Conservation (phyloP, 2,797 vertebrate species). For the Columba guinea region DNA sequence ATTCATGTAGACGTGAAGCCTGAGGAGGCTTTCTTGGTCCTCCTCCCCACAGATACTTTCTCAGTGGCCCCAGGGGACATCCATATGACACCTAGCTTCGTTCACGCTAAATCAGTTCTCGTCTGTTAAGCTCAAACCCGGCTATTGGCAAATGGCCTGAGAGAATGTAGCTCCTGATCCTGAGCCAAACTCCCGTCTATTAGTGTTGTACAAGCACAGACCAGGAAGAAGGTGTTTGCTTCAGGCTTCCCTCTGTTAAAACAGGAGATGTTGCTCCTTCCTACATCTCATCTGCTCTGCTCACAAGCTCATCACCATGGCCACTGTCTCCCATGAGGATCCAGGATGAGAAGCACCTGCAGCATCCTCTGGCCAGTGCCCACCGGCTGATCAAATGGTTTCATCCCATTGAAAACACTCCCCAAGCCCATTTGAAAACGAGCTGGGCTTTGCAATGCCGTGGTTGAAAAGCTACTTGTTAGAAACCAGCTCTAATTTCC, state of each 20-base stretch:
- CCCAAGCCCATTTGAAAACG: not conserved
- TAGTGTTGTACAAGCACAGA: not conserved
- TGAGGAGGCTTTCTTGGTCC: not conserved
- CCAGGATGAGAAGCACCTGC: not conserved
- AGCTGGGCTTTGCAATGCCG: not conserved
- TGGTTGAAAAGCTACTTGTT: not conserved
- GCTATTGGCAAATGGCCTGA: not conserved
- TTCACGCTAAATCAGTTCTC: not conserved
- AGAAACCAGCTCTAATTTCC: conserved; percentile 6
- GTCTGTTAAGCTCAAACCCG: not conserved
- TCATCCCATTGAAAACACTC: not conserved
- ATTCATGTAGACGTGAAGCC: not conserved
- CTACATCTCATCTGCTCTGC: not conserved
- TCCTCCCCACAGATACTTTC: not conserved
- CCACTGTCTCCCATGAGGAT: not conserved
- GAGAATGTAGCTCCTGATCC: not conserved
- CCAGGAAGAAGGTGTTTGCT: not conserved
- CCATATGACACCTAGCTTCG: not conserved
- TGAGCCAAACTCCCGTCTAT: not conserved
- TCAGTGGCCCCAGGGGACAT: not conserved
- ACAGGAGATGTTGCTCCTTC: not conserved
- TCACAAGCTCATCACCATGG: not conserved
- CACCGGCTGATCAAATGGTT: not conserved
- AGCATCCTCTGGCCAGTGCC: not conserved
- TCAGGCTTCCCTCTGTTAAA: not conserved